These are phyloP conservation scores for Aphaenogaster ashmeadi DNA, from an alignment of 1,140 invertebrate species.

Conservation along the genomic window DNA sequence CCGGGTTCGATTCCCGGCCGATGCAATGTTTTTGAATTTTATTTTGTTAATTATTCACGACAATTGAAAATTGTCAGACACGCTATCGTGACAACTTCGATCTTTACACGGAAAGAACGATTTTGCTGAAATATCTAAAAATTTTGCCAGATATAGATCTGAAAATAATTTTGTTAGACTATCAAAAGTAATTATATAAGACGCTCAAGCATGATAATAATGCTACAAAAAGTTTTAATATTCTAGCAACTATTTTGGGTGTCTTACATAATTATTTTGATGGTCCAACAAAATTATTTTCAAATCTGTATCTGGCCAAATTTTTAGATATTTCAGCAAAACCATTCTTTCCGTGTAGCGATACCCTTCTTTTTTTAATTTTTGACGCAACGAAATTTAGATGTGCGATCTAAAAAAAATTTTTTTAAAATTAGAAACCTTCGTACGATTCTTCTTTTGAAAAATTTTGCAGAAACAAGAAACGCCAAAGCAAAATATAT, in stretches of 20 bases:
- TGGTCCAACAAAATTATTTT: too few relatives aligned
- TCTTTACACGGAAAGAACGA: background rate
- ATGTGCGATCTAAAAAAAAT: background rate
- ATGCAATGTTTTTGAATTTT: slow-evolving; percentile 86
- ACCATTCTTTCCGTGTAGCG: too few relatives aligned
- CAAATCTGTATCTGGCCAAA: too few relatives aligned
- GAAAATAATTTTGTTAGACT: too few relatives aligned
- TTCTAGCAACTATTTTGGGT: too few relatives aligned
- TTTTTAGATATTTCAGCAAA: too few relatives aligned
- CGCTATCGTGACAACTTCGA: background rate
- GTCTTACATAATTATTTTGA: too few relatives aligned
- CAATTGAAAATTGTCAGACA: background rate
- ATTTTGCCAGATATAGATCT: too few relatives aligned
- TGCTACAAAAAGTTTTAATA: too few relatives aligned
- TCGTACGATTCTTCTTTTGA: background rate
- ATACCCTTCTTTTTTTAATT: background rate
- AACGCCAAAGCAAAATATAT: background rate
- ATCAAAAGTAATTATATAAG: too few relatives aligned
- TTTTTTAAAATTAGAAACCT: background rate
- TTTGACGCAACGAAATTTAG: background rate
- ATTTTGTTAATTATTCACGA: background rate
- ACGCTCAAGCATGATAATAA: too few relatives aligned
- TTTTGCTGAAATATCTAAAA: too few relatives aligned
- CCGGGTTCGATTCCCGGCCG: slow-evolving; percentile 97
- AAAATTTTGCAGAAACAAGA: background rate